Evolutionary conservation across 2,888 invertebrate species (phyloP), one percentile per base, ranked within the genome.

Genomic region (Hetaerina titia): DNA sequence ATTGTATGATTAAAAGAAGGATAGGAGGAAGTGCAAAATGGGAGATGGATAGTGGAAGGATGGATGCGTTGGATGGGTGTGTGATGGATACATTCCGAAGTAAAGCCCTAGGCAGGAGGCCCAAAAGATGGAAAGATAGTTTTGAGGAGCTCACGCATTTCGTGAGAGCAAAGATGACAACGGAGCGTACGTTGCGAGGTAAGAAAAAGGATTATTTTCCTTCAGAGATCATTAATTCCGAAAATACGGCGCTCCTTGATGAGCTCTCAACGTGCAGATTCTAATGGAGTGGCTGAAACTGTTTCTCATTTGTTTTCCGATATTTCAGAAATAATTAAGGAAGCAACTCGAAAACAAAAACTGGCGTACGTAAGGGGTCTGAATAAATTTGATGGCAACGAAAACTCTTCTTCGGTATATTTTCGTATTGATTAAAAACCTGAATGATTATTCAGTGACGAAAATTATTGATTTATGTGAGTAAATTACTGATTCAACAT

Each of bases 191-290:
- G 89, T 89, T 89, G 57, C 25, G 92, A 92, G 92, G 69, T 92
- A 92, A 92, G 56, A 56, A 92, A 92, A 74, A 56, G 92, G 92
- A 69, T 89, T 89, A 92, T 74, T 56, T 92, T 69, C 69, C 92
- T 56, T 92, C 69, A 22, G 56, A 56, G 45, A 56, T 63, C 92
- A 92, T 92, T 92, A 92, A 92, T 92, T 92, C 69, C 74, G 69
- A 69, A 92, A 69, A 92, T 92, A 92, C 69, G 69, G 69, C 56
- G 92, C 69, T 69, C 56, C 56, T 56, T 74, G 92, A 92, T 56
- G 92, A 74, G 92, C 31, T n/a, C 56, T 92, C 92, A 74, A 92
- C 56, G 69, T 56, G 69, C 74, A 25, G 69, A 74, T 64, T 74
- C 69, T 56, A 64, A 90, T 64, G 69, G 63, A 60, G 22, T 22